Evolutionary conservation across 2,888 invertebrate genomes (phyloP), one percentile per base, ranked within the genome.

Genomic region (Cheilosia urbana): DNA sequence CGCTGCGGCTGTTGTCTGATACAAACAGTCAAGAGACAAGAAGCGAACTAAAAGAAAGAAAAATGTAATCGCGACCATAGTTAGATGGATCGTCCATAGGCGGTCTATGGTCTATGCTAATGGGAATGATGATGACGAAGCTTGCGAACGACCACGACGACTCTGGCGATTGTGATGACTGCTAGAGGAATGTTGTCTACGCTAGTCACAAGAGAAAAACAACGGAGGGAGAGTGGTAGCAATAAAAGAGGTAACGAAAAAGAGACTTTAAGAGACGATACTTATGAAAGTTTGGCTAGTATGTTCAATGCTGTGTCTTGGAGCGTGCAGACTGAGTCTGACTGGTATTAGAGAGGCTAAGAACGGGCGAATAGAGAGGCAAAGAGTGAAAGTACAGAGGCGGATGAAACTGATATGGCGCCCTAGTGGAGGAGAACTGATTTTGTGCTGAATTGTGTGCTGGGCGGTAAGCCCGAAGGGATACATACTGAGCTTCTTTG

Each of bases 11-110:
- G 75, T 51, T 53, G 65, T 51, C 42, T 63, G 58, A 24, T 77
- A 65, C 30, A 68, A 63, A 63, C 84, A 30, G 65, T 60, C 65
- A 60, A 80, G 71, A 84, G 69, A 57, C 80, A 57, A 69, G 60
- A 79, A 65, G 65, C 37, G 60, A 58, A 80, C 84, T 84, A 71
- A 84, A 80, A 65, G 69, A 51, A 73, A 79, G 65, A 72, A 66
- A 57, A 42, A 37, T 37, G 4, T 37, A 71, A 69, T 63, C 51
- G 42, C 51, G 42, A 21, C 34, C 37, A 75, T 78, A 37, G 49
- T 83, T 78, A 68, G 78, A 78, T 63, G 47, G 53, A 66, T 49
- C 24, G 71, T 24, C 42, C 34, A 66, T 49, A 42, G 71, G 42
- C 42, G 42, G 66, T 24, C 71, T 63, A 65, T 55, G 42, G 66